These are phyloP conservation scores for Erebia epiphron DNA, from an alignment of 2,888 invertebrate genomes.

Conservation along the genomic window DNA sequence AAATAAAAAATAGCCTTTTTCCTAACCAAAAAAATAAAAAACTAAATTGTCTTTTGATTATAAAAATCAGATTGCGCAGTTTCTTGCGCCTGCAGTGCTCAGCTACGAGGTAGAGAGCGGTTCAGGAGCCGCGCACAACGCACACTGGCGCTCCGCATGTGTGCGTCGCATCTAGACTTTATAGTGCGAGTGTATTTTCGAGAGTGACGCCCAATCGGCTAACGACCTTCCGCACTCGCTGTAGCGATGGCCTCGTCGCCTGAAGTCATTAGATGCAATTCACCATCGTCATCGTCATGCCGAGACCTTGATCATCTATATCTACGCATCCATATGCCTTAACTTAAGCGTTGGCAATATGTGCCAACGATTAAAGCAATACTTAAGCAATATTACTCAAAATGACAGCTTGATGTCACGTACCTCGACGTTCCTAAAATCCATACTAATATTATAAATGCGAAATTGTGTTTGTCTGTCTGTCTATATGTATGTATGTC, in stretches of 20 bases:
- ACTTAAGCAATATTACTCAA: too few species aligned
- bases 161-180: slow-evolving; percentile 42
- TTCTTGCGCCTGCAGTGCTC: slow-evolving; percentile 44
- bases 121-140: slow-evolving; percentile 47
- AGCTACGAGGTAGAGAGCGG: slow-evolving; percentile 62
- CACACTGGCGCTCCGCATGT: slow-evolving; percentile 35
- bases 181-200: slow-evolving; percentile 35
- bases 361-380: too few species aligned
- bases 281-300: slow-evolving; percentile 3
- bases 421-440: too few species aligned
- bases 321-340: too few species aligned
- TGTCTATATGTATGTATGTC: too few species aligned
- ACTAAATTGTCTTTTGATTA: too few species aligned
- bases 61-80: not conserved
- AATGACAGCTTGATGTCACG: too few species aligned
- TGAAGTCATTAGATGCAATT: slow-evolving; percentile 5
- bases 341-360: too few species aligned
- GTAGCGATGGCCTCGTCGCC: slow-evolving; percentile 1
- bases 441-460: too few species aligned
- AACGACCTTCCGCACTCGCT: slow-evolving; percentile 34
- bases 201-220: slow-evolving; percentile 38
- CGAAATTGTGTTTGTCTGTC: too few species aligned
- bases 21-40: too few species aligned
- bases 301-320: not conserved
- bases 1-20: too few species aligned